Conservation (phyloP, 2,888 invertebrate genomes). For the Marasmarcha lunaedactyla region DNA sequence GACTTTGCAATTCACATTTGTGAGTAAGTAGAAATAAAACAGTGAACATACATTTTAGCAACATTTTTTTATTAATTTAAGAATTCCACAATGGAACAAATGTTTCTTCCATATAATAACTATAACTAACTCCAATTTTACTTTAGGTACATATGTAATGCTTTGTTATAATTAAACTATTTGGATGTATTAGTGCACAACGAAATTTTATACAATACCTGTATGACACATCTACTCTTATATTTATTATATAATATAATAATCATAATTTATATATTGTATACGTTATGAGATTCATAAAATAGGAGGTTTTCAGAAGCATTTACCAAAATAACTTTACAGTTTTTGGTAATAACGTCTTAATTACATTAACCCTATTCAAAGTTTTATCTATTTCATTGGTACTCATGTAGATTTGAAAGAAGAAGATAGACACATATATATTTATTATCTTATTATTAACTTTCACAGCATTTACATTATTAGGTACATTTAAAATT, state of each 20-base stretch:
- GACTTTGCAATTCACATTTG: no score
- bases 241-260: constrained; percentile 2
- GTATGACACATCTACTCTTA: constrained; percentile 24
- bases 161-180: constrained; percentile 24
- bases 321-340: no score
- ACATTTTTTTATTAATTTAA: constrained; percentile 71
- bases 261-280: not conserved
- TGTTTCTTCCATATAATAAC: constrained; percentile 46
- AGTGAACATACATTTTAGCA: constrained; percentile 54
- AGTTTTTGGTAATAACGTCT: no score
- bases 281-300: no score
- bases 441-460: no score
- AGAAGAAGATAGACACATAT: no score
- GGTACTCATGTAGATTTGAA: no score
- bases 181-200: constrained; percentile 37
- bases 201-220: constrained; percentile 24
- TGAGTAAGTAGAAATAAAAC: constrained; percentile 31
- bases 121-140: constrained; percentile 58
- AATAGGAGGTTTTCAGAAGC: no score
- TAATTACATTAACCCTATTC: no score
- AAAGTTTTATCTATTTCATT: no score
- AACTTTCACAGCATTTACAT: not conserved
- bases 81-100: constrained; percentile 69
- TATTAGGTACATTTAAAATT: constrained; percentile 1
- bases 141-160: constrained; percentile 34